Evolutionary conservation across 2,888 invertebrate species (phyloP), one percentile per base, ranked within the genome.

Genomic region (Xanthorhoe designata): DNA sequence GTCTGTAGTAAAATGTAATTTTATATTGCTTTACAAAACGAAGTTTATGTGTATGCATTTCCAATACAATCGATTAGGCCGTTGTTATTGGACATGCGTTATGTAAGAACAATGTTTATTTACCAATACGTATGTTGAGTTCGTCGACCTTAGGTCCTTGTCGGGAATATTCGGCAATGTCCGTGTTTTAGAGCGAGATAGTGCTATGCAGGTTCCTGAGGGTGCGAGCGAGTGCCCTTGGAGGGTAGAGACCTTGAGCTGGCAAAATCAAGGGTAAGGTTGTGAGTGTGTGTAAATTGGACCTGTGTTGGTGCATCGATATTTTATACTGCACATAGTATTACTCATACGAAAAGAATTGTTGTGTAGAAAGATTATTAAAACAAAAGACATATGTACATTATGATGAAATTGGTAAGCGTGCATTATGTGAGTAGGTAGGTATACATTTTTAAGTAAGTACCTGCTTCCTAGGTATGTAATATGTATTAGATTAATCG

Each of bases 221-320:
- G 81, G 89, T 82, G 84, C 75, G 88, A 92, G 81, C 75, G 87
- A 80, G 83, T 80, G 72, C 68, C 71, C 75, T 73, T 78, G 71
- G 88, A 88, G 92, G 92, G 92, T 92, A 91, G 92, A 92, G 92
- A 93, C 93, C 93, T 93, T 93, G 93, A 93, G 92, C 90, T 88
- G 87, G 92, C 91, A 90, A 92, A 92, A 93, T 93, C 93, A 93
- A 93, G 93, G 93, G 92, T 93, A 93, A 93, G 79, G 85, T 76
- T 78, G 73, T 83, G 80, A 70, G 75, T 56, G 68, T 81, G 92
- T 91, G 90, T 90, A 65, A 76, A 80, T 81, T 77, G 78, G 78
- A 82, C 79, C 78, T 85, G 84, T 86, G 83, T 77, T 76, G 47
- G 81, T 85, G 80, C 75, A 75, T 75, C 76, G 77, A 78, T 78